These are phyloP conservation scores for Halcyon malimbica DNA, from an alignment of 2,113 vertebrate genomes.

Conservation along the genomic window DNA sequence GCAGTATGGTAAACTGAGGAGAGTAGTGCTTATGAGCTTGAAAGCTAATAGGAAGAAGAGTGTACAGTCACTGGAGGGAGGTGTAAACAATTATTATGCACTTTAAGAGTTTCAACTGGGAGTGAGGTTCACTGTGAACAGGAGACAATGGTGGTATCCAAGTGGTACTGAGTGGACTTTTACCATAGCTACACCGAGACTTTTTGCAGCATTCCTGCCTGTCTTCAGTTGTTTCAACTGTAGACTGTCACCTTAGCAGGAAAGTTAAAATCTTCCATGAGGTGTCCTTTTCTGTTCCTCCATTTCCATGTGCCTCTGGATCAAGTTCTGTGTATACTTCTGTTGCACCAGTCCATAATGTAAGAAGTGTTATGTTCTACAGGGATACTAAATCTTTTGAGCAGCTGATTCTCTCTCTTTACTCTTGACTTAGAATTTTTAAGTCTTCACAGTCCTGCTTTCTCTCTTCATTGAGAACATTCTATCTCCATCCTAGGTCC, in stretches of 20 bases:
- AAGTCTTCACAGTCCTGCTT: neutral
- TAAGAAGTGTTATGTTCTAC: rapidly evolving
- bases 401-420: neutral
- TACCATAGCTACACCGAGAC: neutral
- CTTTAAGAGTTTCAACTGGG: neutral
- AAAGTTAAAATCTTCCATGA: neutral
- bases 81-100: neutral
- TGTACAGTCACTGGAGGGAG: neutral
- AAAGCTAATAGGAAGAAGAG: neutral
- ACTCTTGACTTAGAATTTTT: neutral
- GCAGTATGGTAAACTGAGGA: too few species aligned
- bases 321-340: neutral
- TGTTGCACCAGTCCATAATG: rapidly evolving
- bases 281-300: neutral
- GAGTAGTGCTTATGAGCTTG: neutral
- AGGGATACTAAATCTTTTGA: too few species aligned
- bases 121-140: neutral
- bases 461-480: neutral
- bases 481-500: neutral
- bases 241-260: neutral
- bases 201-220: neutral
- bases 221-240: neutral
- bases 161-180: neutral
- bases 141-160: too few species aligned
- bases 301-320: neutral